Evolutionary conservation across 2,888 invertebrate species (phyloP), one percentile per base, ranked within the genome.

Genomic region (Troides helena): DNA sequence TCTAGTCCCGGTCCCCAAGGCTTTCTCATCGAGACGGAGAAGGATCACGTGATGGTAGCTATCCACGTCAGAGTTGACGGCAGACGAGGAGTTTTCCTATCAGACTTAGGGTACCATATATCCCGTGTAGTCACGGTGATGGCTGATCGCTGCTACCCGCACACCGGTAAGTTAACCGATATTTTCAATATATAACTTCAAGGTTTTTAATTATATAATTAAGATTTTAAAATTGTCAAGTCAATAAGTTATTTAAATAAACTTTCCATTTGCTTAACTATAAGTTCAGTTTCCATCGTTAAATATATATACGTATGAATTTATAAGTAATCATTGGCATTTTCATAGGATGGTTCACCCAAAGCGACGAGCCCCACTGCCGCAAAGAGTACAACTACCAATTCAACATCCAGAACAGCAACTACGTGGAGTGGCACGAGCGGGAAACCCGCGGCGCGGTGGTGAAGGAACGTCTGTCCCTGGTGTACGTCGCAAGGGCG

Each of bases 61-160:
- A 93, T 97, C 81, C 95, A 95, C 77, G 94, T 98, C 68, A 93
- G 94, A 80, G 94, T 98, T 64, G 95, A 93, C 25, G 96, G 95
- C 64, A 94, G 98, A 73, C 90, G 93, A 10, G 98, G 98, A 50
- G 93, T 96, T 61, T 93, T 98, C 86, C 93, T 98, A 64, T 94
- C 98, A 62, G 98, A 98, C 90, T 95, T 98, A 63, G 98, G 98
- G 8, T 98, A 98, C 87, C 98, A 98, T 85, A 96, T 98, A 72
- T 95, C 97, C 59, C 94, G 97, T 63, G 97, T 96, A 39, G 95
- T 98, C 69, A 97, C 98, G 23, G 96, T 97, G 50, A 98, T 98
- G 98, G 93, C 94, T 72, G 98, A 98, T 86, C 94, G 95, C 76
- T 93, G 94, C 76, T 97, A 97, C 89, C 98, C 98, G n/a, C 97